phyloP scores from a whole-genome alignment of 2,797 vertebrate species.

The Chaetophractus vellerosus region DNA sequence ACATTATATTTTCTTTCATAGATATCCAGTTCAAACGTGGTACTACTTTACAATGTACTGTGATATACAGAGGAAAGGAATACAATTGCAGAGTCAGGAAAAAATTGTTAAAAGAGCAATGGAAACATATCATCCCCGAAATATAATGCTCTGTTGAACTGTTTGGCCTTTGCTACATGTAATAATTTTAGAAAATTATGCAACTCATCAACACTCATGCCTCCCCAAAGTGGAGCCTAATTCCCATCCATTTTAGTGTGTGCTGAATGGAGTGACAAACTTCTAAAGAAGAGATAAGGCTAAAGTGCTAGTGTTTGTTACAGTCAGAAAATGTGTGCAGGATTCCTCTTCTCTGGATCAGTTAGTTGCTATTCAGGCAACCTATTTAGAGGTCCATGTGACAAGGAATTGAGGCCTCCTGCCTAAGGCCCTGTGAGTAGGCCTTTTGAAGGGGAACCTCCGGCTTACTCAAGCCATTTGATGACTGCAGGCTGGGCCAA shows the following conservation, averaged over 20 bases:
- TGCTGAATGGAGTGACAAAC: background rate
- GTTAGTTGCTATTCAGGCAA: background rate
- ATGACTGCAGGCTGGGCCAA: background rate
- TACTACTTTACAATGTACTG: background rate
- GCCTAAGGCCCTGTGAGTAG: no score
- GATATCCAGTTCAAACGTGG: background rate
- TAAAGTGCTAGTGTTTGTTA: background rate
- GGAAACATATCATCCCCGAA: background rate
- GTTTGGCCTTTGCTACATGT: background rate
- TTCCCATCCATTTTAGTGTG: background rate
- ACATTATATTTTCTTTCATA: background rate
- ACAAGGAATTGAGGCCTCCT: background rate
- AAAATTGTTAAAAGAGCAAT: background rate
- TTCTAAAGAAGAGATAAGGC: background rate
- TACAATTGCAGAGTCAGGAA: background rate
- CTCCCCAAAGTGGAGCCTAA: background rate
- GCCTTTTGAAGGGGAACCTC: background rate
- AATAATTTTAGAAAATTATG: background rate
- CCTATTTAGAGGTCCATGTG: rapidly evolving
- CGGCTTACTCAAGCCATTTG: background rate
- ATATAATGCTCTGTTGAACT: background rate
- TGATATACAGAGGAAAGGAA: background rate
- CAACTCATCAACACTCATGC: background rate
- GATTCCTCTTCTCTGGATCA: background rate
- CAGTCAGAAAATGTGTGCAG: background rate